Evolutionary conservation across 2,113 vertebrate species (phyloP).

Genomic region (Benitochromis conjunctus): DNA sequence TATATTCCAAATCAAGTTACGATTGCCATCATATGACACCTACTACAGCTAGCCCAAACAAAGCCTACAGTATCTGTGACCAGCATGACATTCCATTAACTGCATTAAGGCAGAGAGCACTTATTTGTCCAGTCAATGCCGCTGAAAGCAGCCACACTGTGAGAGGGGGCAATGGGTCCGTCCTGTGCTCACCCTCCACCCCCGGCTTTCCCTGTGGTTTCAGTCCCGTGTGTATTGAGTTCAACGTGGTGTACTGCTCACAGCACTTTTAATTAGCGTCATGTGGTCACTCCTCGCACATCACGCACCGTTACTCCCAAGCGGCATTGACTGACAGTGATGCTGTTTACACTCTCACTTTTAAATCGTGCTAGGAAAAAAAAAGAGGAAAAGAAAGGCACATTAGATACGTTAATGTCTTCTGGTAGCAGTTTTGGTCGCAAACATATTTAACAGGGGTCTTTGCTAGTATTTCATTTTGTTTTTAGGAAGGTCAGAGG

Average conservation of each 20-base stretch:
- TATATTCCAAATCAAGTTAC: constrained; percentile 21
- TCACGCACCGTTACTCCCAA: constrained; percentile 71
- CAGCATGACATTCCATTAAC: constrained; percentile 59
- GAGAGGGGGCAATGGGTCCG: constrained; percentile 22
- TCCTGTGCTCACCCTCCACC: background rate
- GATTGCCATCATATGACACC: constrained; percentile 47
- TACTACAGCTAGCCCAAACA: constrained; percentile 28
- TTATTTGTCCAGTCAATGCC: constrained; percentile 58
- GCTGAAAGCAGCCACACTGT: constrained; percentile 54
- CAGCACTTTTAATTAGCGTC: constrained; percentile 74
- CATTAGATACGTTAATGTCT: background rate
- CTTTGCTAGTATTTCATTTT: background rate
- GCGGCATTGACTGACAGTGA: constrained; percentile 66
- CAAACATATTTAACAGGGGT: background rate
- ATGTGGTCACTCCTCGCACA: constrained; percentile 67
- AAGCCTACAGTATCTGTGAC: constrained; percentile 45
- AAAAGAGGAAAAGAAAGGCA: background rate
- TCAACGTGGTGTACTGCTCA: constrained; percentile 56
- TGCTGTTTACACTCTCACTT: constrained; percentile 41
- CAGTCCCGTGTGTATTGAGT: constrained; percentile 53
- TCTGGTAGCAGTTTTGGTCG: background rate
- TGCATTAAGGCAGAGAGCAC: constrained; percentile 42
- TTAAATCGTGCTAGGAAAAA: background rate
- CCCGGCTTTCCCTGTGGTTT: constrained; percentile 23
- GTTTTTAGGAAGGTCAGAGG: background rate